Percentiles rank a stretch among this genome's conserved stretches.
These are phyloP conservation scores for Sycophila texana DNA, from an alignment of 2,888 invertebrate genomes.

Conservation along the genomic window DNA sequence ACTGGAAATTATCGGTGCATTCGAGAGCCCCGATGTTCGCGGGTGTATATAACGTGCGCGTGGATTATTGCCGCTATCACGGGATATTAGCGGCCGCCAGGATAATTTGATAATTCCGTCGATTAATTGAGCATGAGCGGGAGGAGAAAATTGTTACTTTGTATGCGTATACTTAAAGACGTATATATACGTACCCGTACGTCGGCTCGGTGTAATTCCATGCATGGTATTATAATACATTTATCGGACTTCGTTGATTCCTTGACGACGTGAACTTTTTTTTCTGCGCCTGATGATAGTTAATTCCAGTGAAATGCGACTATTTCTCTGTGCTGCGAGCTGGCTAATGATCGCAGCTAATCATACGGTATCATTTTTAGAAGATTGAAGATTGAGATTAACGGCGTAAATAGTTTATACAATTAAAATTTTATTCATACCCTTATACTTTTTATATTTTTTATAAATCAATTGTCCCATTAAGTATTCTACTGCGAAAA, in stretches of 20 bases:
- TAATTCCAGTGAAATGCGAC: slow-evolving; percentile 2
- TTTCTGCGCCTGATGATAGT: background rate
- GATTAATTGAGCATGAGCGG: slow-evolving; percentile 43
- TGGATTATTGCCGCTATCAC: slow-evolving; percentile 17
- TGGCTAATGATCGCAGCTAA: background rate
- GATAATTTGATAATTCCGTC: slow-evolving; percentile 53
- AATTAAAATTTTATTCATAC: too few species aligned
- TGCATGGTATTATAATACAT: slow-evolving; percentile 11
- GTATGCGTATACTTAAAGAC: slow-evolving; percentile 20
- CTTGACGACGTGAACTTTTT: too few species aligned
- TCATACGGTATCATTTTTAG: too few species aligned
- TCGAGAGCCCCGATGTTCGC: background rate
- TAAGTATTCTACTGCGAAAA: too few species aligned
- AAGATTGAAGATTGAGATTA: too few species aligned
- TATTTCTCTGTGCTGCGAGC: background rate
- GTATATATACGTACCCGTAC: background rate
- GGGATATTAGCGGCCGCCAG: slow-evolving; percentile 37
- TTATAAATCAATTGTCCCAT: background rate
- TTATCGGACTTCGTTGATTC: background rate
- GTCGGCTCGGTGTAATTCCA: slow-evolving; percentile 7
- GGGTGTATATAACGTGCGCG: slow-evolving; percentile 2
- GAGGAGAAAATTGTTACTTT: slow-evolving; percentile 46
- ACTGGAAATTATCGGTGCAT: slow-evolving; percentile 8
- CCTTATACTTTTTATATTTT: too few species aligned
- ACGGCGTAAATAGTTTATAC: background rate